Evolutionary conservation across 2,797 vertebrate species (phyloP).

Genomic region (Mallotus villosus): DNA sequence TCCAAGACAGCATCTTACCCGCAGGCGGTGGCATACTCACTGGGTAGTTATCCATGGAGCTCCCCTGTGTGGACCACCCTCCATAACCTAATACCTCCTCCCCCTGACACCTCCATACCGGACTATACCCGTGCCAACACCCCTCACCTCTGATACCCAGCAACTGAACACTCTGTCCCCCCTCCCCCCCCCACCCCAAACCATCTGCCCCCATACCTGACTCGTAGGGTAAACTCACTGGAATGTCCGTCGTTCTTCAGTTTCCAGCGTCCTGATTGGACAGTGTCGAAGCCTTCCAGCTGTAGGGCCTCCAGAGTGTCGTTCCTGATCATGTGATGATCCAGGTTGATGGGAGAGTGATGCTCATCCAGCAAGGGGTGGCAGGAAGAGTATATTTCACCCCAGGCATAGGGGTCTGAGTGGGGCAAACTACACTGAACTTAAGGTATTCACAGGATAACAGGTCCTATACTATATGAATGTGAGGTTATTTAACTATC

Average conservation of each 20-base stretch:
- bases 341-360: constrained; percentile 85
- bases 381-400: constrained; percentile 67
- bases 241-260: constrained; percentile 82
- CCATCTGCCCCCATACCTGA: no score
- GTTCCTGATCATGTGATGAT: constrained; percentile 65
- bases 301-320: constrained; percentile 68
- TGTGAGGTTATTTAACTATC: neutral
- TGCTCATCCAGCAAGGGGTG: constrained; percentile 66
- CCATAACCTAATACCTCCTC: no score
- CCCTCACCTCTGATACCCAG: no score
- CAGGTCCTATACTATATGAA: neutral
- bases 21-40: no score
- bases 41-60: no score
- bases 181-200: neutral
- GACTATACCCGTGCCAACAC: no score
- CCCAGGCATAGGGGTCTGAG: constrained; percentile 74
- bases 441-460: neutral
- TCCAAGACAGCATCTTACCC: no score
- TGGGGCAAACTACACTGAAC: neutral
- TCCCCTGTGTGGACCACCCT: no score
- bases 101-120: no score
- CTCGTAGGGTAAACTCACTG: constrained; percentile 59
- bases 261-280: constrained; percentile 77
- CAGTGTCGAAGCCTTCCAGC: constrained; percentile 78
- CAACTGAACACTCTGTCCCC: no score